Conservation (phyloP, 2,888 invertebrate genomes). For the Patella caerulea region DNA sequence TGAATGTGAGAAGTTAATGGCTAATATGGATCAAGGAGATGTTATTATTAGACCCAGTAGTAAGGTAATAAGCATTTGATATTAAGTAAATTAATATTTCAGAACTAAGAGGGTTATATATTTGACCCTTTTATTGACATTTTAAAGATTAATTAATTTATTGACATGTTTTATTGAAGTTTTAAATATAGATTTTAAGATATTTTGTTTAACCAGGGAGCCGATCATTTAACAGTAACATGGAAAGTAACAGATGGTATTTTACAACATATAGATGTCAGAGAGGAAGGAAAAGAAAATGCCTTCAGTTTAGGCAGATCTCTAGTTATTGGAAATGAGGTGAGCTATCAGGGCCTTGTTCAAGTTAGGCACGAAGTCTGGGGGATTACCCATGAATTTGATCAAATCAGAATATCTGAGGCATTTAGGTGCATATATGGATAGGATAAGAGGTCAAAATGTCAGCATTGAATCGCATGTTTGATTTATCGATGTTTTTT, state of each 20-base stretch:
- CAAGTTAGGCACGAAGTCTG: background rate
- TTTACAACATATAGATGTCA: conserved; percentile 95
- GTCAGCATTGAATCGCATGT: too few relatives aligned
- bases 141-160: too few relatives aligned
- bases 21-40: conserved; percentile 95
- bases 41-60: conserved; percentile 96
- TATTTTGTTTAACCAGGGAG: conserved; percentile 75
- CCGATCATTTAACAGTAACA: conserved; percentile 95
- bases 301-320: conserved; percentile 92
- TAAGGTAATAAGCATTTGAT: conserved; percentile 76
- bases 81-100: too few relatives aligned
- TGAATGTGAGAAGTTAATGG: conserved; percentile 92
- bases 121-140: background rate
- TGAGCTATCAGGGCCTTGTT: conserved; percentile 34
- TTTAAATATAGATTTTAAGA: too few relatives aligned
- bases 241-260: conserved; percentile 98
- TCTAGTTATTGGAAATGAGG: conserved; percentile 83
- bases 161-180: too few relatives aligned
- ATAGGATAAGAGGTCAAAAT: too few relatives aligned
- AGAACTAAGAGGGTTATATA: too few relatives aligned
- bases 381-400: background rate
- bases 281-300: conserved; percentile 96
- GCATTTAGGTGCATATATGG: too few relatives aligned
- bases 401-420: too few relatives aligned
- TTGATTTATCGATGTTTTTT: too few relatives aligned